Base-by-base conservation (phyloP, 2,797 vertebrate genomes). In the Tragelaphus eurycerus region DNA sequence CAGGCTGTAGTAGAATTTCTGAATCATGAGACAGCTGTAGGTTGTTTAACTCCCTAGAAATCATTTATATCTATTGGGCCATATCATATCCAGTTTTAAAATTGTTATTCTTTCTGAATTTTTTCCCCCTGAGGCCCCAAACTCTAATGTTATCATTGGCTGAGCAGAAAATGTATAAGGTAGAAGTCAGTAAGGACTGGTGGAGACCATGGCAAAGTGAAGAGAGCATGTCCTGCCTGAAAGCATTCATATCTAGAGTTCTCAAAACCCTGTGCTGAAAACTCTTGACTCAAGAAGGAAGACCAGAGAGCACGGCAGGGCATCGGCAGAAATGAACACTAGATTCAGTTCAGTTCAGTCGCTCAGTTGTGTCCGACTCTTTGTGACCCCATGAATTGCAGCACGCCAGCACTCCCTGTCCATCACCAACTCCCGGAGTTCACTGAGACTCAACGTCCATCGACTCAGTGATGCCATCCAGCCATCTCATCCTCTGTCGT, bases 51-150 rank as follows among this genome's bases (percentile, higher is more conserved):
- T 92, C 52, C 34, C 19, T 95, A 82, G 89, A 43, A 43, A 43
- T 43, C 43, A 43, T 43, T 43, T 43, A 43, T 6, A 6, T 43
- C 43, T 43, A 43, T 71, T 89, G 59, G 50, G 16, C 21, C 13
- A 31, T 83, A 74, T 85, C 85, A 27, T 89, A 78, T 25, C 79
- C 71, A 96, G 78, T 38, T 86, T 92, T 93, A 93, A 96, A 93
- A 55, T 64, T 54, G 9, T 55, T 91, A 19, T 46, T 88, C 10
- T 89, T 95, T 67, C 64, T 84, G 34, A 93, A 86, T 89, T 48
- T 16, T 46, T 46, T 82, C 34, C 7, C 78, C 9, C 52, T 43
- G n/a, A 48, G 8, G 8, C 92, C 43, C 43, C 31, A 93, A 83
- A 91, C 27, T 91, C 48, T 85, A 48, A 60, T 93, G 62, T 71